Evolutionary conservation across 2,113 vertebrate species (phyloP).

Genomic region (Entelurus aequoreus): DNA sequence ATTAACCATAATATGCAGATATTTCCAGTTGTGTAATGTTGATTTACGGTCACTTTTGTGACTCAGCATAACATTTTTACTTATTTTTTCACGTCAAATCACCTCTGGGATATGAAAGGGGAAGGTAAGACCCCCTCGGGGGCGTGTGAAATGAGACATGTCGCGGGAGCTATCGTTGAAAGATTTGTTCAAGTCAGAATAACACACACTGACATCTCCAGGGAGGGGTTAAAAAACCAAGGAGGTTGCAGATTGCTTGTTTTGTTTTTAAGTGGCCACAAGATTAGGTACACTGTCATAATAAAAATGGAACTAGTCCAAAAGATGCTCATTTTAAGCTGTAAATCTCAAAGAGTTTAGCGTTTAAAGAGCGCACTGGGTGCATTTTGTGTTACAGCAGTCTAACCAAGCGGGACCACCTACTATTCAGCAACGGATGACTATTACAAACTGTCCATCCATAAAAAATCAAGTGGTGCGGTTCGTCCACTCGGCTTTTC

Average conservation of each 20-base stretch:
- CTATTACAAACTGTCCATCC: constrained; percentile 53
- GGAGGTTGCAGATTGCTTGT: neutral
- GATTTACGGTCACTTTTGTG: constrained; percentile 24
- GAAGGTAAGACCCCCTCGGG: constrained; percentile 19
- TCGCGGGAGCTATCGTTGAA: constrained; percentile 21
- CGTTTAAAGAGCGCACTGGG: constrained; percentile 5
- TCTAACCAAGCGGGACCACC: constrained; percentile 34
- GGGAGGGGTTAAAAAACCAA: neutral
- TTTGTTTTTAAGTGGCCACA: too few species aligned
- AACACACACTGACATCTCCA: constrained; percentile 9
- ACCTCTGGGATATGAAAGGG: constrained; percentile 22
- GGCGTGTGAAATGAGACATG: constrained; percentile 4
- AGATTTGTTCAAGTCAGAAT: constrained; percentile 15
- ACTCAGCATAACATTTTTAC: constrained; percentile 13
- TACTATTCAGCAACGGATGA: constrained; percentile 9
- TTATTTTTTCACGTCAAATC: constrained; percentile 18
- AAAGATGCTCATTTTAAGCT: too few species aligned
- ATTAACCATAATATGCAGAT: too few species aligned
- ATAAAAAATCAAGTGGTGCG: constrained; percentile 62
- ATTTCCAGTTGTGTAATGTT: neutral
- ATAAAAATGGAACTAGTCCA: neutral
- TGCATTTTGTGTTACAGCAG: constrained; percentile 34
- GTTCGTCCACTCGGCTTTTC: constrained; percentile 50
- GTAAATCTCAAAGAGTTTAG: neutral
- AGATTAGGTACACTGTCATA: neutral